phyloP scores from a whole-genome alignment of 2,797 vertebrate species.

The Sternotherus odoratus region DNA sequence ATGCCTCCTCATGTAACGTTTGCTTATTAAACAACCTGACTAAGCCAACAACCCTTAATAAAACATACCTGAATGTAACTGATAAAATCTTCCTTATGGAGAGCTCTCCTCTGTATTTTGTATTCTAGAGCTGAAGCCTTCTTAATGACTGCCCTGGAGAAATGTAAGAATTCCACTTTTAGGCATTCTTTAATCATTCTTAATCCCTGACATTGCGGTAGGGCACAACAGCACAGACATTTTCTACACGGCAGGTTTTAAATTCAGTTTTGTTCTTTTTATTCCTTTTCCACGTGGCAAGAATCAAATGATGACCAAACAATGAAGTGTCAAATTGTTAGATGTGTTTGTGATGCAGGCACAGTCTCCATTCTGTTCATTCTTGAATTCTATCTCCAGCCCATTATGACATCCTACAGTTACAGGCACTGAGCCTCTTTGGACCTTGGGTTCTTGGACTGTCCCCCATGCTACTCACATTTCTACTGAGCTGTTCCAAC shows the following conservation, averaged over 20 bases:
- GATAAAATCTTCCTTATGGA: slow-evolving; percentile 94
- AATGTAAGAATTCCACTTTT: background rate
- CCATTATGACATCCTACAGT: background rate
- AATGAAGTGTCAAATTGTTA: background rate
- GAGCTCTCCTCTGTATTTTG: slow-evolving; percentile 89
- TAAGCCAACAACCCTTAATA: background rate
- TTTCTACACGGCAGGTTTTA: background rate
- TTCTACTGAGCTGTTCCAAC: background rate
- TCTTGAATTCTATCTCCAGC: background rate
- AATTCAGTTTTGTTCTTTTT: background rate
- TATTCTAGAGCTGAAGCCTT: slow-evolving; percentile 92
- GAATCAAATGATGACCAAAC: background rate
- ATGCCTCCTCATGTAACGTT: background rate
- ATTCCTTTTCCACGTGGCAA: background rate
- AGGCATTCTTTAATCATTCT: background rate
- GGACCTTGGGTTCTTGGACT: background rate
- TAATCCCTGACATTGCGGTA: background rate
- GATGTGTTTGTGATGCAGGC: background rate
- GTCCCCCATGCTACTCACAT: background rate
- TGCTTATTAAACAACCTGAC: background rate
- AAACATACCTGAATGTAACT: slow-evolving; percentile 90
- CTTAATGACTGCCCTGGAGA: slow-evolving; percentile 89
- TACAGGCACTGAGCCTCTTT: background rate
- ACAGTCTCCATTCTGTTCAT: too few relatives aligned
- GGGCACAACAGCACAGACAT: background rate